Percentiles rank a stretch among this genome's conserved stretches.
phyloP scores from a whole-genome alignment of 2,113 vertebrate species.

The Caranx ignobilis region DNA sequence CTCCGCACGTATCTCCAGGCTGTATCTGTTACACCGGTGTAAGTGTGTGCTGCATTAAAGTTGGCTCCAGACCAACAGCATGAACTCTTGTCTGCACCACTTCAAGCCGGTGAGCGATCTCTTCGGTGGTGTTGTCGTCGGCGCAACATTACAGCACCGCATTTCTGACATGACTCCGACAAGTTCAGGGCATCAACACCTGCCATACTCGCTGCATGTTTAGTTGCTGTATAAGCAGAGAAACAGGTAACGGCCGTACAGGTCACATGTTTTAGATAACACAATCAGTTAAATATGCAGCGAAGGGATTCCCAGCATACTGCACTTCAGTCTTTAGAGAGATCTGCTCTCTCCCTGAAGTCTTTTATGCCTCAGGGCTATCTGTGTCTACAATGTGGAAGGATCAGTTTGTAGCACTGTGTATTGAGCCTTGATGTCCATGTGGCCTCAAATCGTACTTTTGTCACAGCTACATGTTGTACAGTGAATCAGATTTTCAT shows the following conservation, averaged over 20 bases:
- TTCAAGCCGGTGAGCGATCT: conserved; percentile 21
- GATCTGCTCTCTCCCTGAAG: background rate
- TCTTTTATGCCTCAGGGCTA: background rate
- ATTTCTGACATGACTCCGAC: conserved; percentile 50
- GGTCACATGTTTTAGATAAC: background rate
- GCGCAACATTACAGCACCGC: conserved; percentile 1
- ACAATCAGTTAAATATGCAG: background rate
- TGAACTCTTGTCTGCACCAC: conserved; percentile 40
- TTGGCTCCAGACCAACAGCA: conserved; percentile 24
- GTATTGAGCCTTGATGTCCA: background rate
- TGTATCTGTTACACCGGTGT: conserved; percentile 40
- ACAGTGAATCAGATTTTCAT: background rate
- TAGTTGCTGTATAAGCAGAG: background rate
- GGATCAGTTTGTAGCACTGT: background rate
- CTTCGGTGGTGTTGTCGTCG: conserved; percentile 48
- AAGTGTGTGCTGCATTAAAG: conserved; percentile 21
- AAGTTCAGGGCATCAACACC: conserved; percentile 15
- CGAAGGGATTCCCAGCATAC: background rate
- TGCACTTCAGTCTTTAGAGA: background rate
- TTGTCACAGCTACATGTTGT: background rate
- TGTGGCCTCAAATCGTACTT: background rate
- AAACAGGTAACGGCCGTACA: background rate
- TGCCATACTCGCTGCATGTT: background rate
- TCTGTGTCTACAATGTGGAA: background rate
- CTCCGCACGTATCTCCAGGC: background rate